These are phyloP conservation scores for Reinhardtius hippoglossoides DNA, from an alignment of 2,113 vertebrate genomes.

Conservation along the genomic window DNA sequence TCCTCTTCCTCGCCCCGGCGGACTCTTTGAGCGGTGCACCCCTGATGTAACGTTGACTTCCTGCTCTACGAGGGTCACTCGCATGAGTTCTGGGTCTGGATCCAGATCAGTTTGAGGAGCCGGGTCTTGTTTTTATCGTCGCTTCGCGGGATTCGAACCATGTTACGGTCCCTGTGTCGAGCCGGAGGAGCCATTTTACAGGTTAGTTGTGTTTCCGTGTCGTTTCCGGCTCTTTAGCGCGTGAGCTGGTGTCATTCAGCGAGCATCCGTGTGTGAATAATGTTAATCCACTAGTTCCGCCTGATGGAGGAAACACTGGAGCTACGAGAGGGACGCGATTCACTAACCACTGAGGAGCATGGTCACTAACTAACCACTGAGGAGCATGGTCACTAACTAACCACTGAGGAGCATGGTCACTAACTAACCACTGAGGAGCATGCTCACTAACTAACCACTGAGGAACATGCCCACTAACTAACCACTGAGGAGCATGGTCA, in stretches of 20 bases:
- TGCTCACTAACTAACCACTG: too few species aligned
- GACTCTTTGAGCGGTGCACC: conserved; percentile 42
- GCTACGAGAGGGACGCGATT: too few species aligned
- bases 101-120: background rate
- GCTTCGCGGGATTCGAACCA: background rate
- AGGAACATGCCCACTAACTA: too few species aligned
- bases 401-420: too few species aligned
- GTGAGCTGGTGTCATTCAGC: conserved; percentile 21
- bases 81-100: conserved; percentile 26
- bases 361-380: too few species aligned
- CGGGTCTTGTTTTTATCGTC: fast-evolving
- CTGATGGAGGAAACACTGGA: too few species aligned
- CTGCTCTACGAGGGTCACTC: conserved; percentile 65
- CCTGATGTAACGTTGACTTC: conserved; percentile 74
- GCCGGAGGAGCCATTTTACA: conserved; percentile 73
- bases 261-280: background rate
- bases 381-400: too few species aligned
- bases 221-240: background rate
- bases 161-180: conserved; percentile 79
- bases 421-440: too few species aligned
- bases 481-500: too few species aligned
- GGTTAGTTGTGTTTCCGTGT: conserved; percentile 52
- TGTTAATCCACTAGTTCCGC: background rate
- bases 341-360: too few species aligned
- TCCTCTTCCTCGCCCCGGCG: conserved; percentile 5